These are phyloP conservation scores for Dryococelus australis DNA, from an alignment of 2,888 invertebrate genomes.

Conservation along the genomic window DNA sequence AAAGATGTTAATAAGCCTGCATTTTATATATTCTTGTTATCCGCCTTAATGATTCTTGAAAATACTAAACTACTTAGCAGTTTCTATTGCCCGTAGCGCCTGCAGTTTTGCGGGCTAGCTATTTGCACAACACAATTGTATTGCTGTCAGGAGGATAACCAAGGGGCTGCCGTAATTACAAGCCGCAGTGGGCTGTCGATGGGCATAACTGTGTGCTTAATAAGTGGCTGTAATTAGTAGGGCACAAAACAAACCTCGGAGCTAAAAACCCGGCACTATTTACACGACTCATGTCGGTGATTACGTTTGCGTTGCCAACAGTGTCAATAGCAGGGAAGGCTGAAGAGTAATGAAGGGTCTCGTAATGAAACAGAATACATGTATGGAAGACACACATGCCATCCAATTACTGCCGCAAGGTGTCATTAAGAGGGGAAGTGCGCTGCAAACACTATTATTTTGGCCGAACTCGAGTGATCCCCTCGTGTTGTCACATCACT, in stretches of 20 bases:
- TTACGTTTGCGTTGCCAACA: background rate
- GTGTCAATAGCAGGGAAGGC: background rate
- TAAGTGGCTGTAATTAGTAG: background rate
- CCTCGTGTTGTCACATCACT: background rate
- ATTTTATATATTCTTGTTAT: no score
- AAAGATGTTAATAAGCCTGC: no score
- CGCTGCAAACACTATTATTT: background rate
- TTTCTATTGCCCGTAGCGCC: background rate
- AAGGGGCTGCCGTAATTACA: background rate
- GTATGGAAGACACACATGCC: constrained; percentile 3
- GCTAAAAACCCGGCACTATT: background rate
- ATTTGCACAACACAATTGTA: background rate
- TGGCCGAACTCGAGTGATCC: background rate
- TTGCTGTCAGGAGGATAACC: background rate
- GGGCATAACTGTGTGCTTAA: background rate
- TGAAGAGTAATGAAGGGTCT: background rate
- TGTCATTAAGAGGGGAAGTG: background rate
- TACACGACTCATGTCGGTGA: constrained; percentile 11
- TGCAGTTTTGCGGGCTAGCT: background rate
- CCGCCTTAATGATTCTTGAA: no score
- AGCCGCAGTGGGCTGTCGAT: background rate
- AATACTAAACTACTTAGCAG: no score
- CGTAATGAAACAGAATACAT: constrained; percentile 16
- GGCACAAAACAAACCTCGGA: background rate
- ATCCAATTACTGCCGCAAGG: background rate